Evolutionary conservation across 2,113 vertebrate genomes (phyloP).

Genomic region (Lontra canadensis): DNA sequence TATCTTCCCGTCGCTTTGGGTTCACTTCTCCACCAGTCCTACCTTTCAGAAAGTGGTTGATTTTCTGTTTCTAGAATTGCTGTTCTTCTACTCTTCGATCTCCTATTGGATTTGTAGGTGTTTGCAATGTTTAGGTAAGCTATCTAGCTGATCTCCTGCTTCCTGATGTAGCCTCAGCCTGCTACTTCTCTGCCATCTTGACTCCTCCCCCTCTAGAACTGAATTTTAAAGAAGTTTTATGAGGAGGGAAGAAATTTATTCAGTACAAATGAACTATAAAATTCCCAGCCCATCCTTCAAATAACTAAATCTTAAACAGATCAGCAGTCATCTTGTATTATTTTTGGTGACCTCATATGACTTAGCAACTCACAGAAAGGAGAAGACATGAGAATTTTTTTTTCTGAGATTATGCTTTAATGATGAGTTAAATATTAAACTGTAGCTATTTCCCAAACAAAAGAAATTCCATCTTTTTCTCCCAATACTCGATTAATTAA

Average conservation of each 20-base stretch:
- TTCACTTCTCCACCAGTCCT: no score
- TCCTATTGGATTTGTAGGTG: no score
- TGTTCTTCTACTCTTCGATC: no score
- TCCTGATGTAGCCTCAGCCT: no score
- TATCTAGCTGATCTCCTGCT: no score
- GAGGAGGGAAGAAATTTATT: not conserved
- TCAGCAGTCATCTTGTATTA: not conserved
- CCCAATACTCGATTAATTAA: not conserved
- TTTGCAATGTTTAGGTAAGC: no score
- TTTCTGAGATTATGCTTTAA: not conserved
- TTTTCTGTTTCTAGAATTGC: no score
- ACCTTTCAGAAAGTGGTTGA: no score
- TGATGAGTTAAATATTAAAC: conserved; percentile 12
- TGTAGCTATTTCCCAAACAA: not conserved
- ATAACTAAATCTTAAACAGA: not conserved
- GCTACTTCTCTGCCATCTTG: no score
- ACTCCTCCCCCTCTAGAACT: not conserved
- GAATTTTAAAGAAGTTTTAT: conserved; percentile 42
- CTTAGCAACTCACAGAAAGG: not conserved
- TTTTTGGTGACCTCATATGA: not conserved
- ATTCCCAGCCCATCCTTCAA: not conserved
- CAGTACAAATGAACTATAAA: not conserved
- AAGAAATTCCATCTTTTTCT: not conserved
- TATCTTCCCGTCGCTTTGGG: no score
- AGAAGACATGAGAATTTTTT: not conserved